Base-by-base conservation (phyloP, 2,888 invertebrate species). In the Prenolepis imparis region DNA sequence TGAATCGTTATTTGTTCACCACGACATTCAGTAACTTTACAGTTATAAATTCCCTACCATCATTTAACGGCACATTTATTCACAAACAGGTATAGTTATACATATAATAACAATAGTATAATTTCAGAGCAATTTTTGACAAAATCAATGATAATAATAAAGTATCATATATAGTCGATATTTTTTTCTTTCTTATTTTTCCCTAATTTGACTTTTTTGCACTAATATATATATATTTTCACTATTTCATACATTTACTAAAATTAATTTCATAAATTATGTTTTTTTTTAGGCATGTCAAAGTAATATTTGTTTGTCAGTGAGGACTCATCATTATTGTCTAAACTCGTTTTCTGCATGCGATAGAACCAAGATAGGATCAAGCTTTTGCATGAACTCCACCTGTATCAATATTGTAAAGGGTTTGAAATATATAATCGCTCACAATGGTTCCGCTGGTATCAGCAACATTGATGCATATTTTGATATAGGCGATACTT, bases 371-470 rank as follows among this genome's bases (percentile, higher is more conserved):
- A 87, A 84, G 70, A 72, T 84, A 36, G 36, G 36, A 64, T 61
- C 86, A 59, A 90, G 90, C 67, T 89, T 85, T 32, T 95, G 94
- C 73, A 15, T 61, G 0, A 91, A 93, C 67, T 88, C 88, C 57
- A 83, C 82, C 28, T 95, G 95, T 86, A 78, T 77, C 8, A 95
- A 95, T 86, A 91, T 95, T 24, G 93, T 95, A 2, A 93, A 91
- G 73, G 89, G 89, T 48, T 90, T 95, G 3, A 92, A 92, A 72
- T 95, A 95, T 80, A 87, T 93, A 3, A 91, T 96, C 70, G 83
- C 89, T 75, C 95, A 96, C 85, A 95, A 95, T 88, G 96, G 96
- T 5, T 95, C 95, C 0, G 89, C 91, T 57, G 96, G 96, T 5
- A 95, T 96, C 24, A 88, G 91, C 1, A 91, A 91, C 36, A 92